Conservation (phyloP, 2,888 invertebrate genomes). For the Scaptomyza reducta region DNA sequence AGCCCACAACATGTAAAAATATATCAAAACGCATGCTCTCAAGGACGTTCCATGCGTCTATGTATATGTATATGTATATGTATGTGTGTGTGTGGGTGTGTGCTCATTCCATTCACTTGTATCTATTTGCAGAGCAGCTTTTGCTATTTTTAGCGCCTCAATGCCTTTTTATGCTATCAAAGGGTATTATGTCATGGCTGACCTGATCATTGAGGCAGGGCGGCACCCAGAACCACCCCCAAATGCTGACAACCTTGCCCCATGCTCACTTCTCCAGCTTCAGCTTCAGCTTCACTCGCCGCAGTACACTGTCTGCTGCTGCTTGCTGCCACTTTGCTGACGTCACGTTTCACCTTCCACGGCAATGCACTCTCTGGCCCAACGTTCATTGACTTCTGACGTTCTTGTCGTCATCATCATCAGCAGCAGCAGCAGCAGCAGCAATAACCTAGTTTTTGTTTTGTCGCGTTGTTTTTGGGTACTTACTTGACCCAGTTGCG, state of each 20-base stretch:
- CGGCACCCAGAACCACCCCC: constrained; percentile 11
- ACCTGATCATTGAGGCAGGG: constrained; percentile 43
- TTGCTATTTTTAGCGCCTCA: constrained; percentile 66
- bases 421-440: constrained; percentile 10
- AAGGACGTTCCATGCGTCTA: constrained; percentile 20
- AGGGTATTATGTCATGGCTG: constrained; percentile 77
- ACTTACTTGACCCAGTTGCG: constrained; percentile 65
- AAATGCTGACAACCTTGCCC: background rate
- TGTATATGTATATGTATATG: background rate
- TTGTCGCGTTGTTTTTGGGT: constrained; percentile 48
- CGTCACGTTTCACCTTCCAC: constrained; percentile 82
- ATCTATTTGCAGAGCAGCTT: constrained; percentile 52
- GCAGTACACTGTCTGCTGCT: background rate
- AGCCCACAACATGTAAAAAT: constrained; percentile 23
- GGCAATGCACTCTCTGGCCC: constrained; percentile 66
- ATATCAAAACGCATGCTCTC: constrained; percentile 10
- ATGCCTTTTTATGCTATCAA: constrained; percentile 67
- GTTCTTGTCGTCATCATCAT: constrained; percentile 33
- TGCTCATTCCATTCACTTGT: constrained; percentile 21
- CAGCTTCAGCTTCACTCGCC: too few species aligned
- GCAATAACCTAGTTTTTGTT: constrained; percentile 61
- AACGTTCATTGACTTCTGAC: constrained; percentile 64
- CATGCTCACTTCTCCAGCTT: constrained; percentile 1
- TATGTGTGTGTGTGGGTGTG: constrained; percentile 12
- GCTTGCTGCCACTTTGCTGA: constrained; percentile 52